Percentiles rank a stretch among this genome's conserved stretches.
Evolutionary conservation across 2,113 vertebrate species (phyloP).

Genomic region (Triplophysa dalaica): DNA sequence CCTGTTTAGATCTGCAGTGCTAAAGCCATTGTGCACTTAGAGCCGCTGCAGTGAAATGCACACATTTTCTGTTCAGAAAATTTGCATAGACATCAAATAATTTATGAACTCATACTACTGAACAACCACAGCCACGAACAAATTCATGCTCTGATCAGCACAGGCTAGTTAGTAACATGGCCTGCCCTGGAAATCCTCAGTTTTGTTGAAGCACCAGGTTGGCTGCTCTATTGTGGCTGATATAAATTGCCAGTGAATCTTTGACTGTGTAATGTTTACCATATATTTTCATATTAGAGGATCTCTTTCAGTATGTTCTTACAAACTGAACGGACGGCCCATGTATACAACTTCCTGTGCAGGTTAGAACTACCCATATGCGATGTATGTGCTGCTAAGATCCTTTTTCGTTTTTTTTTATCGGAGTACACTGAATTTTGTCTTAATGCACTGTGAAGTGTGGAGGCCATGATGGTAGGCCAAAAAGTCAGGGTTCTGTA

Average conservation of each 20-base stretch:
- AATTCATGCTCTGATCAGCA: slow-evolving; percentile 41
- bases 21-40: slow-evolving; percentile 31
- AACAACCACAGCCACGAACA: slow-evolving; percentile 44
- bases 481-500: slow-evolving; percentile 51
- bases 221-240: slow-evolving; percentile 5
- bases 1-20: not conserved
- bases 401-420: slow-evolving; percentile 62
- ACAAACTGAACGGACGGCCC: not conserved
- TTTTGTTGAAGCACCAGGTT: not conserved
- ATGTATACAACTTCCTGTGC: slow-evolving; percentile 37
- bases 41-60: slow-evolving; percentile 31
- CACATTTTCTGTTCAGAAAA: slow-evolving; percentile 35
- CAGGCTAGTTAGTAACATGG: slow-evolving; percentile 28
- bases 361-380: slow-evolving; percentile 62
- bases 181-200: not conserved
- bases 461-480: slow-evolving; percentile 65
- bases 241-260: not conserved
- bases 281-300: not conserved
- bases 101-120: slow-evolving; percentile 54
- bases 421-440: slow-evolving; percentile 80
- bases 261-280: not conserved
- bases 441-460: slow-evolving; percentile 83
- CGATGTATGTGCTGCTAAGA: slow-evolving; percentile 70
- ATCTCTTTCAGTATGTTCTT: not conserved
- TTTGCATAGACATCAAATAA: slow-evolving; percentile 39